phyloP scores from a whole-genome alignment of 64 coral and sea anemone species.

The Acropora yongei region DNA sequence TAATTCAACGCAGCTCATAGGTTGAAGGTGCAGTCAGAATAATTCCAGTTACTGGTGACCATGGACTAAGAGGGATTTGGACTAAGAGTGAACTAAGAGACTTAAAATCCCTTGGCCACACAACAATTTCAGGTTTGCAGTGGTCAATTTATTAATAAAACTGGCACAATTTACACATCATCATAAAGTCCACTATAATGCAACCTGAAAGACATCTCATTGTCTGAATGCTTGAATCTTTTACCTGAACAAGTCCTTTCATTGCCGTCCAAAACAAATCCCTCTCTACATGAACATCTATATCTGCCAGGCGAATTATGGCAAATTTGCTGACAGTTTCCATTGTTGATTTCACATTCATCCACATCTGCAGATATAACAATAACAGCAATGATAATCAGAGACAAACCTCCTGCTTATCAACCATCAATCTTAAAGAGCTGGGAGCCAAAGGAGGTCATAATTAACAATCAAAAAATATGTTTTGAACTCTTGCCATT shows the following conservation, averaged over 20 bases:
- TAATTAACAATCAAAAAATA: no score
- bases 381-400: neutral
- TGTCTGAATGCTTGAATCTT: neutral
- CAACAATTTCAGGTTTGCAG: no score
- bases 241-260: conserved; percentile 27
- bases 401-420: neutral
- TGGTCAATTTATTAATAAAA: no score
- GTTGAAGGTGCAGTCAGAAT: no score
- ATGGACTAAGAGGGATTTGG: no score
- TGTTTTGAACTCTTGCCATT: no score
- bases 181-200: neutral
- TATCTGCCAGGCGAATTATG: neutral
- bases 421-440: no score
- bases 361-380: neutral
- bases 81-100: no score
- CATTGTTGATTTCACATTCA: conserved; percentile 18
- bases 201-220: neutral
- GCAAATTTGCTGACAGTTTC: neutral
- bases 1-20: no score
- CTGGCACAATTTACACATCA: neutral
- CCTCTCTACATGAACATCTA: neutral
- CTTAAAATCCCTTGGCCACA: no score
- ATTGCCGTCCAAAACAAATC: neutral
- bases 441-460: no score
- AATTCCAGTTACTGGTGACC: no score